A percentile compares a stretch with the other conserved stretches of the same genome.
Conservation (phyloP, 2,888 invertebrate species). For the Leptopilina syphax region DNA sequence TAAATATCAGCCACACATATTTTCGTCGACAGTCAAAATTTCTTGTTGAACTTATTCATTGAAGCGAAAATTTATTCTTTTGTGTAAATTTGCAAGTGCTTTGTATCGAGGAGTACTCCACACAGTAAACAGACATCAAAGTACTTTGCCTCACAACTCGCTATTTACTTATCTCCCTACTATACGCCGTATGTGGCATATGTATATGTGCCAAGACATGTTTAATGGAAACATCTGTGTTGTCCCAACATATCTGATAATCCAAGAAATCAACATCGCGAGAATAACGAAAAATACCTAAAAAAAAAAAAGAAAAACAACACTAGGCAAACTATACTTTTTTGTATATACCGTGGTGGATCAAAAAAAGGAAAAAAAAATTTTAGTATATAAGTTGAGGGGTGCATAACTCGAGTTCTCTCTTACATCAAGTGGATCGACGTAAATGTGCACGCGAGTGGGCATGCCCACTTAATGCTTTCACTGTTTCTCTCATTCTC, state of each 20-base stretch:
- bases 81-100: neutral
- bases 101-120: constrained; percentile 7
- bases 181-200: neutral
- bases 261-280: constrained; percentile 9
- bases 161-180: constrained; percentile 33
- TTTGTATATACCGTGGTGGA: no score
- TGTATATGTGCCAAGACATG: neutral
- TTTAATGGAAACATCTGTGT: constrained; percentile 27
- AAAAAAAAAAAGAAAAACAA: no score
- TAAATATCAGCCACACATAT: no score
- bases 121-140: constrained; percentile 32
- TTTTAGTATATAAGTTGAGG: neutral
- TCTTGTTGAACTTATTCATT: no score
- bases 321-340: no score
- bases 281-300: neutral
- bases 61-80: neutral
- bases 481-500: constrained; percentile 47
- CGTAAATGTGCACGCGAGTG: constrained; percentile 41
- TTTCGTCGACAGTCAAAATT: no score
- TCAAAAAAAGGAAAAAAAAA: neutral
- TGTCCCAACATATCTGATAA: constrained; percentile 20
- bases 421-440: constrained; percentile 17
- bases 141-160: neutral
- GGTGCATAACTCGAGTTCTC: constrained; percentile 31
- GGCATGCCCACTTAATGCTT: constrained; percentile 47